These are phyloP conservation scores for Dynastes hyllus DNA, from an alignment of 2,888 invertebrate genomes.

Conservation along the genomic window DNA sequence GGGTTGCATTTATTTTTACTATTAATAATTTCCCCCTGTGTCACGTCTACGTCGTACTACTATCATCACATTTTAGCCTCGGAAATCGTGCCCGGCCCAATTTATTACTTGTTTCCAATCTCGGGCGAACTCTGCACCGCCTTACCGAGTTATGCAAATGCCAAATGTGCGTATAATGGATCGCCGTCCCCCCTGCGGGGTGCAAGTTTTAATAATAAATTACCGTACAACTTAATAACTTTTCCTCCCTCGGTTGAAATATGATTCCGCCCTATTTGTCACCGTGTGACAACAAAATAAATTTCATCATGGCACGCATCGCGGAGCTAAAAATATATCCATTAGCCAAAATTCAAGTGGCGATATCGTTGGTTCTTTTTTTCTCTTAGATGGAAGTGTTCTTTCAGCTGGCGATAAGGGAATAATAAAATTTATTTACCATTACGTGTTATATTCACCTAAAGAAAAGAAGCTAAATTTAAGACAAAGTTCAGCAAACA, in stretches of 20 bases:
- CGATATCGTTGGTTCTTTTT: slow-evolving; percentile 38
- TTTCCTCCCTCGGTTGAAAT: slow-evolving; percentile 40
- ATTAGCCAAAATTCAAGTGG: slow-evolving; percentile 46
- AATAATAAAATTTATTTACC: no score
- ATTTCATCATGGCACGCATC: slow-evolving; percentile 37
- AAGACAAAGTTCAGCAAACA: no score
- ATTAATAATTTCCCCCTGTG: slow-evolving; percentile 26
- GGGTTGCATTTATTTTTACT: slow-evolving; percentile 35
- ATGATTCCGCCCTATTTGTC: slow-evolving; percentile 44
- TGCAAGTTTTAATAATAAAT: slow-evolving; percentile 48
- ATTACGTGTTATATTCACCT: no score
- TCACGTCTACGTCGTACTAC: slow-evolving; percentile 23
- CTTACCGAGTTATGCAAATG: slow-evolving; percentile 44
- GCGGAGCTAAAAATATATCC: slow-evolving; percentile 39
- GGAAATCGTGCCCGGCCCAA: slow-evolving; percentile 32
- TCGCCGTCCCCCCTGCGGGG: slow-evolving; percentile 17
- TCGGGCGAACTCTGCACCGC: slow-evolving; percentile 26
- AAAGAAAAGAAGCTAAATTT: no score
- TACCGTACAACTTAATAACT: slow-evolving; percentile 47
- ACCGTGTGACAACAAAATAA: slow-evolving; percentile 44
- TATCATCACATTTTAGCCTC: slow-evolving; percentile 35
- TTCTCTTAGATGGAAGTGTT: neutral
- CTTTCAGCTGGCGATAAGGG: neutral
- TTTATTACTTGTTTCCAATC: slow-evolving; percentile 42
- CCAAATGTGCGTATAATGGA: slow-evolving; percentile 47